Percentiles rank a stretch among this genome's conserved stretches.
Conservation (phyloP, 2,888 invertebrate species). For the Himalopsyche kuldschensis region DNA sequence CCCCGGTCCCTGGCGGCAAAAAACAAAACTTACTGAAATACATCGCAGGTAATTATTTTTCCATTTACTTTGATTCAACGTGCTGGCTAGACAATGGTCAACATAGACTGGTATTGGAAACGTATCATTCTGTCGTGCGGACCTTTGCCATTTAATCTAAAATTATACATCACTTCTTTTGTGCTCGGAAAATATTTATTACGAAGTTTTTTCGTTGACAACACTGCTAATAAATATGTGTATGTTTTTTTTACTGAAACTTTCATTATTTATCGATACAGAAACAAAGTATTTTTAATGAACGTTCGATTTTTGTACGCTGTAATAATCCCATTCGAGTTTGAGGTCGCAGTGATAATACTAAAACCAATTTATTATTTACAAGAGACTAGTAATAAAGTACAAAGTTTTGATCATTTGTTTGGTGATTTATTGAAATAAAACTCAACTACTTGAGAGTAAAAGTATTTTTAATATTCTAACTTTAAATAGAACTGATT, state of each 20-base stretch:
- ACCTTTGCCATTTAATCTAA: neutral
- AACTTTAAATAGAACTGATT: too few species aligned
- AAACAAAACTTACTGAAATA: neutral
- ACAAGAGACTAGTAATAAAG: too few species aligned
- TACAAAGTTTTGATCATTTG: too few species aligned
- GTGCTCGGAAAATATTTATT: neutral
- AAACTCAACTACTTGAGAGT: too few species aligned
- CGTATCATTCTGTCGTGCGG: neutral
- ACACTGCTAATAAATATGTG: neutral
- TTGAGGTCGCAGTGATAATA: too few species aligned
- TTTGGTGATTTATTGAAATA: too few species aligned
- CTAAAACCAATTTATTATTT: too few species aligned
- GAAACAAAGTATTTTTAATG: too few species aligned
- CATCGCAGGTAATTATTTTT: conserved; percentile 7
- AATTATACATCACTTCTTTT: neutral
- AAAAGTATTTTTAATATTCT: too few species aligned
- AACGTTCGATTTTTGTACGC: too few species aligned
- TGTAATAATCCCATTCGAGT: too few species aligned
- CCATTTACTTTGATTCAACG: neutral
- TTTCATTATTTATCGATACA: too few species aligned
- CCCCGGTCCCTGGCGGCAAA: neutral
- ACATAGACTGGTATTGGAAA: conserved; percentile 3
- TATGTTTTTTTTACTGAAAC: neutral
- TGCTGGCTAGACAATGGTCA: conserved; percentile 2
- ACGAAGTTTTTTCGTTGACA: neutral